These are phyloP conservation scores for Hydropsyche tenuis DNA, from an alignment of 1,140 invertebrate species.

Conservation along the genomic window DNA sequence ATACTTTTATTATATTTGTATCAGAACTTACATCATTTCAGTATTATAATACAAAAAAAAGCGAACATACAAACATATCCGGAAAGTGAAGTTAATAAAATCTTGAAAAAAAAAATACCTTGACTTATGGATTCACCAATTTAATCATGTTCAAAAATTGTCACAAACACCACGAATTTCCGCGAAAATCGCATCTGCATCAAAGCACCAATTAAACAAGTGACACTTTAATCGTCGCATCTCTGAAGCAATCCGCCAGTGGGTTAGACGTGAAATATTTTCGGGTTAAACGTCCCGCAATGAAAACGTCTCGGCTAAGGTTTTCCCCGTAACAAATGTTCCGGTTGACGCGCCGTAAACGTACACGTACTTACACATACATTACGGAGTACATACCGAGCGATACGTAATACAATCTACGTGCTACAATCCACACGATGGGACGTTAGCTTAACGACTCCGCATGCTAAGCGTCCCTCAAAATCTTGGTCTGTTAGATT, in stretches of 20 bases:
- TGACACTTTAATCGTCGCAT: too few relatives aligned
- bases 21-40: too few relatives aligned
- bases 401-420: background rate
- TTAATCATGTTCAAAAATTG: too few relatives aligned
- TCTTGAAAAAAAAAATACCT: too few relatives aligned
- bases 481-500: conserved; percentile 42
- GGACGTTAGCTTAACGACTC: conserved; percentile 30
- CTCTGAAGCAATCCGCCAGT: background rate
- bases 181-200: too few relatives aligned
- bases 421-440: background rate
- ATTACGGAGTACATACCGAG: background rate
- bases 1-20: too few relatives aligned
- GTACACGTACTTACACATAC: background rate
- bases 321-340: conserved; percentile 34
- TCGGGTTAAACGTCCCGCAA: background rate
- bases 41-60: too few relatives aligned
- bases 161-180: too few relatives aligned
- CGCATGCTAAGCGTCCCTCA: conserved; percentile 38
- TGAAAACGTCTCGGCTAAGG: background rate
- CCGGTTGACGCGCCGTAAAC: conserved; percentile 20
- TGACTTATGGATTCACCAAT: too few relatives aligned
- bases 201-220: too few relatives aligned
- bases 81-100: too few relatives aligned
- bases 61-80: too few relatives aligned
- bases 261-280: conserved; percentile 10